Conservation (phyloP, 2,888 invertebrate genomes). For the Julus scanicus region DNA sequence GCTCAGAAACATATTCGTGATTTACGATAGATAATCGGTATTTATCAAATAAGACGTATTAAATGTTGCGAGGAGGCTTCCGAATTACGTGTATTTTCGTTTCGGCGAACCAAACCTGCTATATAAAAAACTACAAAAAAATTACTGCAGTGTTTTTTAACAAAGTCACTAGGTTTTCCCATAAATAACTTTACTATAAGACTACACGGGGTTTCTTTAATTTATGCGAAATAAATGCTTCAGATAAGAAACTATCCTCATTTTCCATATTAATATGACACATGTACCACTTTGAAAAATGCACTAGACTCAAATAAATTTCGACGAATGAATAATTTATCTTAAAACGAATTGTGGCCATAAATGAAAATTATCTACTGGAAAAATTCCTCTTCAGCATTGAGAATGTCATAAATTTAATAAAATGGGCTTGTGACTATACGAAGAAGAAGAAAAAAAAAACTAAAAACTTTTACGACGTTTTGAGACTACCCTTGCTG, state of each 20-base stretch:
- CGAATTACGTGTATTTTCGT: slow-evolving; percentile 39
- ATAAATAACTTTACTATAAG: background rate
- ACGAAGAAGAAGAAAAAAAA: background rate
- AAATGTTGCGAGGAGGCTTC: slow-evolving; percentile 43
- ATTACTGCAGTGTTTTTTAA: background rate
- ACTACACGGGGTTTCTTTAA: slow-evolving; percentile 31
- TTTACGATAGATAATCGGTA: slow-evolving; percentile 36
- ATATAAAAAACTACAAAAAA: background rate
- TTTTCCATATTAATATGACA: slow-evolving; percentile 44
- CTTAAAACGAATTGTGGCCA: slow-evolving; percentile 40
- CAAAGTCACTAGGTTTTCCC: slow-evolving; percentile 5
- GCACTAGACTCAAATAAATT: slow-evolving; percentile 36
- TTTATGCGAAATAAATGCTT: slow-evolving; percentile 43
- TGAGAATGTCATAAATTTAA: slow-evolving; percentile 31
- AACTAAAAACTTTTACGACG: background rate
- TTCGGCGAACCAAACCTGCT: slow-evolving; percentile 9
- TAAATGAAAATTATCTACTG: slow-evolving; percentile 47
- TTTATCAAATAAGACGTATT: slow-evolving; percentile 42
- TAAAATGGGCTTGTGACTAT: background rate
- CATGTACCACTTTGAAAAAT: slow-evolving; percentile 41
- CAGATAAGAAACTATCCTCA: slow-evolving; percentile 40
- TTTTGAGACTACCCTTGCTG: background rate
- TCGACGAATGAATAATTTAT: slow-evolving; percentile 41
- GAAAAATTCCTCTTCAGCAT: background rate
- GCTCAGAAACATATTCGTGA: background rate